A percentile compares a stretch with the other conserved stretches of the same genome.
phyloP scores from a whole-genome alignment of 2,113 vertebrate species.

The Gallinago paraguaiae region DNA sequence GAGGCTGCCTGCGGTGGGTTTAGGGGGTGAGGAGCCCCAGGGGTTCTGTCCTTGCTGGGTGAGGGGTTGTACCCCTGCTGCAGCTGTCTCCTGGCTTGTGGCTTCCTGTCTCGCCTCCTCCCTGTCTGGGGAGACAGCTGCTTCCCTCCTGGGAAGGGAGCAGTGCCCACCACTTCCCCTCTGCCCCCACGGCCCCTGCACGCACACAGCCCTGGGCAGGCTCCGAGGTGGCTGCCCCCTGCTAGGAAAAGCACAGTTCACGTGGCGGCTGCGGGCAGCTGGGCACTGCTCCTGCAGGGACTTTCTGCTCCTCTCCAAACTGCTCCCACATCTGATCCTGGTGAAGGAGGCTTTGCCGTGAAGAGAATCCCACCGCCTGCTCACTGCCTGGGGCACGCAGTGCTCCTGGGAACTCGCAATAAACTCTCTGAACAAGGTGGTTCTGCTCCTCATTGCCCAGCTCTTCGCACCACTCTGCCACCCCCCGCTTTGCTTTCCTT shows the following conservation, averaged over 20 bases:
- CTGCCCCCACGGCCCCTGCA: background rate
- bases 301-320: background rate
- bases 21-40: background rate
- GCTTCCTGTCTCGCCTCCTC: background rate
- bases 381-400: background rate
- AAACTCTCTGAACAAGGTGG: slow-evolving; percentile 34
- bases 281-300: background rate
- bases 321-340: background rate
- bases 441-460: background rate
- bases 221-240: background rate
- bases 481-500: background rate
- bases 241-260: background rate
- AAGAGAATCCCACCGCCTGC: background rate
- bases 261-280: accelerated
- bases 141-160: background rate
- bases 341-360: background rate
- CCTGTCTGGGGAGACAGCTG: background rate
- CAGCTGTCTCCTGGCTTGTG: background rate
- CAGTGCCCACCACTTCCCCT: background rate
- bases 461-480: background rate
- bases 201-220: background rate
- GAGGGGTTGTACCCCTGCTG: background rate
- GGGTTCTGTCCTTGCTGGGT: background rate
- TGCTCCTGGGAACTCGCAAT: slow-evolving; percentile 9
- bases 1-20: background rate